phyloP scores from a whole-genome alignment of 2,888 invertebrate genomes.

The Cetonia aurata region DNA sequence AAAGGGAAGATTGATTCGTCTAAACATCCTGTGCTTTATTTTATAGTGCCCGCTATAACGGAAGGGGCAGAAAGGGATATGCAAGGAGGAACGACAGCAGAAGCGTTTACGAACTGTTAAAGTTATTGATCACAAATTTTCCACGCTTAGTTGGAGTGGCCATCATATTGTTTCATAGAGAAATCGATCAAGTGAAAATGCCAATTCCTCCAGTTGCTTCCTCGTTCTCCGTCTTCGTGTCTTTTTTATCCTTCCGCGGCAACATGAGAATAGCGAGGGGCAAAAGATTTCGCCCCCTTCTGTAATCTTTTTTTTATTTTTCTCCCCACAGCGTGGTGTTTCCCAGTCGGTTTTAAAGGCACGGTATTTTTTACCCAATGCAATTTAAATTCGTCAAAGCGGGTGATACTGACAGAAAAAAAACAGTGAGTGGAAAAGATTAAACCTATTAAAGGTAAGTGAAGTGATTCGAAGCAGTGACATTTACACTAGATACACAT shows the following conservation, averaged over 20 bases:
- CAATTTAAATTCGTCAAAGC: slow-evolving; percentile 13
- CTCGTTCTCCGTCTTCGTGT: not conserved
- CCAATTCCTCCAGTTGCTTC: slow-evolving; percentile 28
- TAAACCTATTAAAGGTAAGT: slow-evolving; percentile 10
- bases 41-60: slow-evolving; percentile 25
- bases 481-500: not conserved
- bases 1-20: slow-evolving; percentile 29
- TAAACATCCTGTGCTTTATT: slow-evolving; percentile 26
- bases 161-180: slow-evolving; percentile 43
- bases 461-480: slow-evolving; percentile 5
- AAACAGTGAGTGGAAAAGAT: not conserved
- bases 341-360: not conserved
- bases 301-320: not conserved
- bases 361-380: not conserved
- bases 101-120: slow-evolving; percentile 40
- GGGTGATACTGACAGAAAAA: not conserved
- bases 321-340: not conserved
- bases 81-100: not conserved
- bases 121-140: slow-evolving; percentile 42
- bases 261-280: slow-evolving; percentile 23
- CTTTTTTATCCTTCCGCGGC: not conserved
- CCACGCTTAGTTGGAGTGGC: slow-evolving; percentile 40
- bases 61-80: not conserved
- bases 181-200: slow-evolving; percentile 40
- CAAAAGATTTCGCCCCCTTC: slow-evolving; percentile 18